Percentiles rank a stretch among this genome's conserved stretches.
These are phyloP conservation scores for Carduelis carduelis DNA, from an alignment of 2,797 vertebrate genomes.

Conservation along the genomic window DNA sequence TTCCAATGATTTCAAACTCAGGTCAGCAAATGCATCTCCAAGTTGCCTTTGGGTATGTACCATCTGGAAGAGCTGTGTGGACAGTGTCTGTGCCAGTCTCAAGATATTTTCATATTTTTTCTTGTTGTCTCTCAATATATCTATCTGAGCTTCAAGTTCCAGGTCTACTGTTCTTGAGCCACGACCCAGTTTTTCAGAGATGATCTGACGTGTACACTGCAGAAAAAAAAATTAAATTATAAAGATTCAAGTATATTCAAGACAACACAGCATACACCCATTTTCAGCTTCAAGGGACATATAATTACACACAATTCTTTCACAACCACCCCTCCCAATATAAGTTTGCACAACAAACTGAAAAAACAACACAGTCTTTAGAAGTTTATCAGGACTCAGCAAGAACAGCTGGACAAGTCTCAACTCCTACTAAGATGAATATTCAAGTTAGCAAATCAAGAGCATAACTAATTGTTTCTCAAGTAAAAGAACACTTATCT, in stretches of 20 bases:
- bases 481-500: slow-evolving; percentile 37
- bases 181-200: slow-evolving; percentile 95
- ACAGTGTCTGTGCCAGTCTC: slow-evolving; percentile 90
- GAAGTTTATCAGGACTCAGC: slow-evolving; percentile 62
- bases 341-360: slow-evolving; percentile 64
- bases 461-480: slow-evolving; percentile 54
- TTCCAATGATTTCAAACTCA: slow-evolving; percentile 96
- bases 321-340: slow-evolving; percentile 61
- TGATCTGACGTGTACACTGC: slow-evolving; percentile 96
- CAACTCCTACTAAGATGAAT: slow-evolving; percentile 57
- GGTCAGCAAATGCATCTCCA: slow-evolving; percentile 95
- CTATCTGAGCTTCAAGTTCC: slow-evolving; percentile 96
- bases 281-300: slow-evolving; percentile 49
- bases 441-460: slow-evolving; percentile 55
- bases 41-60: slow-evolving; percentile 95
- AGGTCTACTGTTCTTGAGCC: slow-evolving; percentile 97
- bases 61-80: slow-evolving; percentile 90
- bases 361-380: slow-evolving; percentile 48
- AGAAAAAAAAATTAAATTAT: slow-evolving; percentile 25
- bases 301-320: slow-evolving; percentile 59
- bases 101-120: slow-evolving; percentile 95
- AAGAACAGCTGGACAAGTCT: slow-evolving; percentile 58
- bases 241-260: slow-evolving; percentile 35
- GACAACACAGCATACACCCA: background rate
- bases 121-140: slow-evolving; percentile 94